These are phyloP conservation scores for Apocheima hispidaria DNA, from an alignment of 2,888 invertebrate genomes.

Conservation along the genomic window DNA sequence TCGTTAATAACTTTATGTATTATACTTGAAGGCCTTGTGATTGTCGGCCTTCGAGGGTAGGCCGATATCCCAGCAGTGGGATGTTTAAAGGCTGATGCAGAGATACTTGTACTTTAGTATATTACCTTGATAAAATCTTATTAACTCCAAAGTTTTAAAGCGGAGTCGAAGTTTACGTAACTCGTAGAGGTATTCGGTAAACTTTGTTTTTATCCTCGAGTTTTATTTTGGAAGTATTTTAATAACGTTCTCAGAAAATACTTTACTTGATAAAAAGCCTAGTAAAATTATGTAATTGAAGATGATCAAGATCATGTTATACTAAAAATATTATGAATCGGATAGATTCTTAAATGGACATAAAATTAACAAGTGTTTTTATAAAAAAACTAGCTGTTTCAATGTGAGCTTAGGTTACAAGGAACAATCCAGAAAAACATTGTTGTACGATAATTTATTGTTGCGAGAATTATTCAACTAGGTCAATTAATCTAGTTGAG, in stretches of 20 bases:
- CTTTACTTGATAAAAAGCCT: neutral
- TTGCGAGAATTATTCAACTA: neutral
- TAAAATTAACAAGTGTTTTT: too few species aligned
- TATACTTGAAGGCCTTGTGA: too few species aligned
- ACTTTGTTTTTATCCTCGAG: slow-evolving; percentile 4
- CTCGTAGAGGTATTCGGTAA: slow-evolving; percentile 10
- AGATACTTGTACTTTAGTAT: too few species aligned
- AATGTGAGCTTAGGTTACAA: neutral
- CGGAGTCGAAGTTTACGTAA: slow-evolving; percentile 2
- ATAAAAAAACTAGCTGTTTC: neutral
- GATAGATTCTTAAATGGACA: too few species aligned
- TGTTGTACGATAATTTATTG: neutral
- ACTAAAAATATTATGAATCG: neutral
- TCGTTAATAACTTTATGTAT: neutral
- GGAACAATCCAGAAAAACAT: too few species aligned
- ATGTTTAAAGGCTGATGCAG: too few species aligned
- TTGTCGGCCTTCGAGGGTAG: too few species aligned
- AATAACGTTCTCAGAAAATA: slow-evolving; percentile 10
- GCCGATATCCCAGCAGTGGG: too few species aligned
- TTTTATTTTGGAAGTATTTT: slow-evolving; percentile 19
- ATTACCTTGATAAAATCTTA: neutral
- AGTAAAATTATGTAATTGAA: neutral
- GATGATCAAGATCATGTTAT: neutral
- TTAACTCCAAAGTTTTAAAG: neutral
- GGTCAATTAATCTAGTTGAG: neutral